These are phyloP conservation scores for Phalacrocorax aristotelis DNA, from an alignment of 2,113 vertebrate species.

Conservation along the genomic window DNA sequence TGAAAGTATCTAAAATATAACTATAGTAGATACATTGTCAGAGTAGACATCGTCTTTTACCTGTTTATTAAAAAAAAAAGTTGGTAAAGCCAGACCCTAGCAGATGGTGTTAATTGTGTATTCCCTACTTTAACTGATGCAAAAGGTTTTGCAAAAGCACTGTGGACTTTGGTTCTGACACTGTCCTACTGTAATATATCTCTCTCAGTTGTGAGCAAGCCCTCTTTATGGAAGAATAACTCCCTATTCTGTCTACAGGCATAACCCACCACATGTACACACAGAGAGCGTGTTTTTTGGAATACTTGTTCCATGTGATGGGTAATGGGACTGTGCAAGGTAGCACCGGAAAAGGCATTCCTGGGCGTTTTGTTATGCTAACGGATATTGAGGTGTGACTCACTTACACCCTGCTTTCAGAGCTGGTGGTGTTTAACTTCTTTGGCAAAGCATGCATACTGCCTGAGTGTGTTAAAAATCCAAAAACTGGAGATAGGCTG, in stretches of 20 bases:
- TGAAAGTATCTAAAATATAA: background rate
- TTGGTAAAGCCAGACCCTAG: background rate
- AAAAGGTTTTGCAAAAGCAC: background rate
- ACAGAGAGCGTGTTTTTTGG: background rate
- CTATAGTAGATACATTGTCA: background rate
- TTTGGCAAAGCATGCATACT: background rate
- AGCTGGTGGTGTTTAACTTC: background rate
- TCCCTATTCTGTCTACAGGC: background rate
- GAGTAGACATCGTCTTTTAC: background rate
- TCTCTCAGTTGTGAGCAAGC: background rate
- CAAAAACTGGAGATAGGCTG: background rate
- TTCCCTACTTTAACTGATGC: background rate
- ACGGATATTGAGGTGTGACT: background rate
- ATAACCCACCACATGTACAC: background rate
- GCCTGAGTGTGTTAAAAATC: background rate
- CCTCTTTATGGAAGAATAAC: background rate
- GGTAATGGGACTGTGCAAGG: background rate
- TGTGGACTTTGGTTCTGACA: background rate
- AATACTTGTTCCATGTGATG: background rate
- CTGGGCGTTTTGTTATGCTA: background rate
- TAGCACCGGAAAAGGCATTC: background rate
- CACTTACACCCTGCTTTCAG: background rate
- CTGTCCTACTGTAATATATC: background rate
- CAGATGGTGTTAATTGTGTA: background rate
- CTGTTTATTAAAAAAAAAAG: background rate